phyloP scores from a whole-genome alignment of 2,888 invertebrate species.

The Nephrotoma appendiculata region DNA sequence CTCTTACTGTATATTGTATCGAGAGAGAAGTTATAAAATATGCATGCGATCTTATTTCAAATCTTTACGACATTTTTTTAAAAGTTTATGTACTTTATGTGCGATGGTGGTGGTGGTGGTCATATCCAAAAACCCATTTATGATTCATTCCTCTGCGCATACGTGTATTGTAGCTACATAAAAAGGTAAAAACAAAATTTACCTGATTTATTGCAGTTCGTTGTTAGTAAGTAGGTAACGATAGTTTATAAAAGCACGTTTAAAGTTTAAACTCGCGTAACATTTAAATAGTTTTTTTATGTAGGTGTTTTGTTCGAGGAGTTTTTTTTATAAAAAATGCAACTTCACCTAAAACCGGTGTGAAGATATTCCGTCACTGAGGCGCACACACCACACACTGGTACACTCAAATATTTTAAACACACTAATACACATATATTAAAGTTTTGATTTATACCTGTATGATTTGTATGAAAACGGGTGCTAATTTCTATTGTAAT shows the following conservation, averaged over 20 bases:
- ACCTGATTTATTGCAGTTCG: background rate
- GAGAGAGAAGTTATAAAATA: background rate
- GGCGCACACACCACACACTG: background rate
- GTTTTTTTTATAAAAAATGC: background rate
- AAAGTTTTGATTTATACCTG: background rate
- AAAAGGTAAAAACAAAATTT: background rate
- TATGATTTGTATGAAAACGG: background rate
- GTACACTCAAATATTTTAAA: too few species aligned
- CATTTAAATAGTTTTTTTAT: background rate
- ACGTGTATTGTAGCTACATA: background rate
- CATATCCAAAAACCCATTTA: background rate
- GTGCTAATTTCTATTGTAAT: background rate
- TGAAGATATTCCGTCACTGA: background rate
- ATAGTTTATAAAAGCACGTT: background rate
- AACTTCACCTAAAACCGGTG: background rate
- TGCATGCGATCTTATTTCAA: slow-evolving; percentile 1
- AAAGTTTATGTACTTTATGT: background rate
- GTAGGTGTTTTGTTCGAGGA: background rate
- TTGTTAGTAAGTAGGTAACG: background rate
- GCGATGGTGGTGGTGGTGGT: background rate
- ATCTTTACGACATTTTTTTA: background rate
- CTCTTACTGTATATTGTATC: background rate
- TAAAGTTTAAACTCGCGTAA: background rate
- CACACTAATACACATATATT: background rate
- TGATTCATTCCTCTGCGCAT: background rate